phyloP scores from a whole-genome alignment of 1,140 invertebrate species.

The Caenorhabditis elegans region DNA sequence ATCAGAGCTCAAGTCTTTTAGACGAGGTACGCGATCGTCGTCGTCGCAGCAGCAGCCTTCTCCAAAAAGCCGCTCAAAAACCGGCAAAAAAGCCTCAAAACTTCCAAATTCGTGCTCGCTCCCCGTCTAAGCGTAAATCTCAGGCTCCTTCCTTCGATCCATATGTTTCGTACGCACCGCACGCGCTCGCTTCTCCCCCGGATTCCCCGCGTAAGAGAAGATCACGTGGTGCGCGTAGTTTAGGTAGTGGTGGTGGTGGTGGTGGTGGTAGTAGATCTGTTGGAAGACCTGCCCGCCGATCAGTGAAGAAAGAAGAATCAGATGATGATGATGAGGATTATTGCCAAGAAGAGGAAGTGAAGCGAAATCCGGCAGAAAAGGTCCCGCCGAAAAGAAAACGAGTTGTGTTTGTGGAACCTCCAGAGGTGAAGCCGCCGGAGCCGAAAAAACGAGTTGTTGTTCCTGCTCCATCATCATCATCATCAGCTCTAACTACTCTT shows the following conservation, averaged over 20 bases:
- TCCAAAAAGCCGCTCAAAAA: conserved; percentile 15
- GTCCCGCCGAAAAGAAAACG: neutral
- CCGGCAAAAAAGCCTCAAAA: neutral
- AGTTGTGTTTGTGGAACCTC: neutral
- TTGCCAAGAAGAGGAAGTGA: neutral
- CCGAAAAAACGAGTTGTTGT: no score
- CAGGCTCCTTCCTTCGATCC: neutral
- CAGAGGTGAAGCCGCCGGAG: neutral
- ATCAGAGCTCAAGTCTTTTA: neutral
- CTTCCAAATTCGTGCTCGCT: conserved; percentile 3
- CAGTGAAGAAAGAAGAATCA: no score
- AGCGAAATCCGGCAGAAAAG: no score
- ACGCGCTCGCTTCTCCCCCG: neutral
- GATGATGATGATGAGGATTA: neutral
- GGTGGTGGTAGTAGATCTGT: neutral
- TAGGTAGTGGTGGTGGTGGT: neutral
- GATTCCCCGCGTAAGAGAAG: neutral
- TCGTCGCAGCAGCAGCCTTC: neutral
- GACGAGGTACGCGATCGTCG: conserved; percentile 44
- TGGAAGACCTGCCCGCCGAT: neutral
- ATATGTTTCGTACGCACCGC: neutral
- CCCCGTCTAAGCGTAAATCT: neutral
- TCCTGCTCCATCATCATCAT: neutral
- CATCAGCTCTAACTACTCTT: neutral
- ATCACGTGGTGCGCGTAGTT: neutral